Conservation (phyloP, 2,113 vertebrate genomes). For the Erythrolamprus reginae region DNA sequence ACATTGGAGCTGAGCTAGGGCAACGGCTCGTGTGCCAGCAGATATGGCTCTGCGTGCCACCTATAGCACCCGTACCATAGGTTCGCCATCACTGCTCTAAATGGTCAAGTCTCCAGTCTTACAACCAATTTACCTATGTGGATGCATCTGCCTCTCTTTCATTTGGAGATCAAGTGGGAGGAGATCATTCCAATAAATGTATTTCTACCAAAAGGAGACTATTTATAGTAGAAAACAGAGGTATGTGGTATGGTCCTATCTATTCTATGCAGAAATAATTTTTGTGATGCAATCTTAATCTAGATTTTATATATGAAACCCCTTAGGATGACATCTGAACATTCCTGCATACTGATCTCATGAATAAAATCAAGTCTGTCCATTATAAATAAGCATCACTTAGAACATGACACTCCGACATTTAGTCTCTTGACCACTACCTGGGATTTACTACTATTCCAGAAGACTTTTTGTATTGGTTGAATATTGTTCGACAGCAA, state of each 20-base stretch:
- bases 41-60: too few species aligned
- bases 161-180: not conserved
- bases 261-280: not conserved
- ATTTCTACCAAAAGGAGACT: not conserved
- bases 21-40: too few species aligned
- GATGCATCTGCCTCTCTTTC: not conserved
- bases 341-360: not conserved
- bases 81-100: too few species aligned
- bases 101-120: not conserved
- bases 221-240: not conserved
- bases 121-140: not conserved
- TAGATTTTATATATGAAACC: not conserved
- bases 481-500: conserved; percentile 1
- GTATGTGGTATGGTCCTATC: not conserved
- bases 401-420: not conserved
- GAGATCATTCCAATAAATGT: not conserved
- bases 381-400: not conserved
- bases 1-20: too few species aligned
- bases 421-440: conserved; percentile 34
- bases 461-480: not conserved
- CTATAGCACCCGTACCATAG: too few species aligned
- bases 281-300: not conserved
- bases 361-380: not conserved
- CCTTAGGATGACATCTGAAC: not conserved
- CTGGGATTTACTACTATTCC: conserved; percentile 32